These are phyloP conservation scores for Gymnobelideus leadbeateri DNA, from an alignment of 2,113 vertebrate genomes.

Conservation along the genomic window DNA sequence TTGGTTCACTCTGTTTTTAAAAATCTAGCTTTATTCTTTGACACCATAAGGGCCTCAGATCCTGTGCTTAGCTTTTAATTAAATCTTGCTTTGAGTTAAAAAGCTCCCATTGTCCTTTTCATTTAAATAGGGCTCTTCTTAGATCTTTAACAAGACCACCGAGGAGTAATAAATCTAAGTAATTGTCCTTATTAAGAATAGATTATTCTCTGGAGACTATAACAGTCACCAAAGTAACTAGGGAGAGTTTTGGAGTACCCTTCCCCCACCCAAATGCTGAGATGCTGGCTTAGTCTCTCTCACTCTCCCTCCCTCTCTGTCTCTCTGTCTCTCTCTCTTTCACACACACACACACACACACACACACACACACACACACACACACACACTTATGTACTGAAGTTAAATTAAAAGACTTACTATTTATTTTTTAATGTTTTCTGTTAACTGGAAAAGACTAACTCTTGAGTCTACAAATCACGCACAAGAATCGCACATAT, in stretches of 20 bases:
- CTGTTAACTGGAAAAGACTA: constrained; percentile 62
- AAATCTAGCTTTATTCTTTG: constrained; percentile 76
- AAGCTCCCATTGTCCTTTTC: constrained; percentile 84
- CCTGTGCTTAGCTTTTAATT: constrained; percentile 82
- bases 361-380: constrained; percentile 32
- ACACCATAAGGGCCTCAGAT: constrained; percentile 69
- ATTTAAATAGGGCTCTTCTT: constrained; percentile 85
- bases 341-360: not conserved
- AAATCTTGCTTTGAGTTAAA: constrained; percentile 81
- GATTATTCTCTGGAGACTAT: constrained; percentile 84
- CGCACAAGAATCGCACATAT: not conserved
- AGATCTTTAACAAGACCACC: constrained; percentile 88
- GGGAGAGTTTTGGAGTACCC: constrained; percentile 76
- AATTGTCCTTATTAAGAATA: constrained; percentile 87
- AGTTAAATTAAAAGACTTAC: constrained; percentile 85
- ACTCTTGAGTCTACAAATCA: constrained; percentile 15
- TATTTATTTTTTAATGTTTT: constrained; percentile 83
- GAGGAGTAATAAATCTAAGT: constrained; percentile 87
- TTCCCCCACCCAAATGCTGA: constrained; percentile 77
- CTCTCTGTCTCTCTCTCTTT: too few species aligned
- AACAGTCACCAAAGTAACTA: constrained; percentile 85
- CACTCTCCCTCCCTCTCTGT: too few species aligned
- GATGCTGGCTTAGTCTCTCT: constrained; percentile 63
- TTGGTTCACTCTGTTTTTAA: constrained; percentile 60
- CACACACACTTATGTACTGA: constrained; percentile 77